Percentiles rank a stretch among this genome's conserved stretches.
phyloP scores from a whole-genome alignment of 2,113 vertebrate genomes.

The Neotragus pygmaeus region DNA sequence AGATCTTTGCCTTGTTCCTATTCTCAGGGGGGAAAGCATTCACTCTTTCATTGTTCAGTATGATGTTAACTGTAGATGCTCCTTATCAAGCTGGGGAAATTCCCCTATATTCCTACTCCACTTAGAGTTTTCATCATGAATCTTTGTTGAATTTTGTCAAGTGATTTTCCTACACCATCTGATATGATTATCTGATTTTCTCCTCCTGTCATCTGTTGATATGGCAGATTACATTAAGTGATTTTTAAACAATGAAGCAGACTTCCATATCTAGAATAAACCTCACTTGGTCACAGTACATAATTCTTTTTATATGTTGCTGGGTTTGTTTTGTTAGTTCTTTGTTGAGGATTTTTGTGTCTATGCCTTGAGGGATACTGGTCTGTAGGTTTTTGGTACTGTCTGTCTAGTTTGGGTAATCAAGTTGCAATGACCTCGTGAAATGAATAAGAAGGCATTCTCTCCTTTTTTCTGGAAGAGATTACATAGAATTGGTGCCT shows the following conservation, averaged over 20 bases:
- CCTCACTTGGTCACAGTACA: not conserved
- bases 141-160: slow-evolving; percentile 9
- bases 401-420: not conserved
- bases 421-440: not conserved
- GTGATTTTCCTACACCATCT: not conserved
- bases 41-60: not conserved
- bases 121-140: not conserved
- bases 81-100: not conserved
- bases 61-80: not conserved
- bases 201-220: not conserved
- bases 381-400: not conserved
- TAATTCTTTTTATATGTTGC: not conserved
- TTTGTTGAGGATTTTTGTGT: not conserved
- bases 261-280: not conserved
- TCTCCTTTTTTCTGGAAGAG: slow-evolving; percentile 12
- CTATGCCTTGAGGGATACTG: not conserved
- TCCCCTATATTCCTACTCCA: not conserved
- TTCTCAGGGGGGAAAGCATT: not conserved
- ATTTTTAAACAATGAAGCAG: not conserved
- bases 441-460: not conserved
- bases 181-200: not conserved
- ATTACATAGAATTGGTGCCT: not conserved
- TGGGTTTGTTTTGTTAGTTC: slow-evolving; percentile 9
- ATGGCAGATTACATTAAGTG: not conserved
- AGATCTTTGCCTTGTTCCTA: not conserved